Percentiles rank a stretch among this genome's conserved stretches.
These are phyloP conservation scores for Halocynthia roretzi DNA, from an alignment of 23 tunicate species.

Conservation along the genomic window DNA sequence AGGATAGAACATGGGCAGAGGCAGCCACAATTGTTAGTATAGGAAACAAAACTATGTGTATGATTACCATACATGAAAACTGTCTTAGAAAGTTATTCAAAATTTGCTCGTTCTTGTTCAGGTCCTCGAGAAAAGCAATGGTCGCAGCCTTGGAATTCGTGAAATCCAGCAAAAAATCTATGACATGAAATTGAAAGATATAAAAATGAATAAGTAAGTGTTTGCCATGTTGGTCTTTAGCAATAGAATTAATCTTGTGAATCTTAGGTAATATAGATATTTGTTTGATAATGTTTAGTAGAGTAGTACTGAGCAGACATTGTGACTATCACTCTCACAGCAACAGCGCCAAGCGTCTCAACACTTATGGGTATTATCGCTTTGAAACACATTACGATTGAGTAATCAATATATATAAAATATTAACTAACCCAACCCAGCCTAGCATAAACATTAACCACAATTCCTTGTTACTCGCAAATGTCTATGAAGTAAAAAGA, in stretches of 20 bases:
- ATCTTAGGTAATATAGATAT: no score
- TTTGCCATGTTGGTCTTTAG: no score
- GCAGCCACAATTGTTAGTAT: conserved; percentile 54
- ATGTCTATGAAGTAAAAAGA: no score
- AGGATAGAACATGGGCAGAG: conserved; percentile 89
- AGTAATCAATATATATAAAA: no score
- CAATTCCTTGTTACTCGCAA: no score
- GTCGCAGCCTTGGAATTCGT: conserved; percentile 48
- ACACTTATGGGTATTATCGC: no score
- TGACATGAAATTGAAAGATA: conserved; percentile 52
- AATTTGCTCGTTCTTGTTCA: conserved; percentile 1
- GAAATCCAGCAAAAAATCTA: conserved; percentile 59
- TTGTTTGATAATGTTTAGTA: no score
- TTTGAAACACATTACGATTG: no score
- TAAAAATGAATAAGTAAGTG: conserved; percentile 65
- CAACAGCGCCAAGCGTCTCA: neutral
- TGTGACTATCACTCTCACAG: neutral
- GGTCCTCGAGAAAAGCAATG: conserved; percentile 58
- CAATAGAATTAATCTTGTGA: no score
- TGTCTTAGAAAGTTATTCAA: neutral
- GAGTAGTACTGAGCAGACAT: neutral
- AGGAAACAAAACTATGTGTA: neutral
- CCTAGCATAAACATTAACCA: no score
- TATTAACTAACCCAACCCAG: no score
- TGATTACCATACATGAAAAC: neutral